phyloP scores from a whole-genome alignment of 2,888 invertebrate species.

The Pocota personata region DNA sequence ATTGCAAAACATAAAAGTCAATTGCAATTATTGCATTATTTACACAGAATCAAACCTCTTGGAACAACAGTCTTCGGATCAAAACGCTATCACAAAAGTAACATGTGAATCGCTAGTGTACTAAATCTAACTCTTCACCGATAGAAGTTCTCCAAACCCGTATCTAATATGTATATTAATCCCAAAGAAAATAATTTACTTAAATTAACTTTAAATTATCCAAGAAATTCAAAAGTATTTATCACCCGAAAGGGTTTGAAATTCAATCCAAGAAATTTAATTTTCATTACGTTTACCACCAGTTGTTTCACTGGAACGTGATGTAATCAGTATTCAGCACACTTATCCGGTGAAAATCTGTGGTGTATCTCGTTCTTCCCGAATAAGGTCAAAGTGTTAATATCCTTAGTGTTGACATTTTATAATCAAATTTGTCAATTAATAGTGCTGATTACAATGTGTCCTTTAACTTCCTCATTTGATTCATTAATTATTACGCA shows the following conservation, averaged over 20 bases:
- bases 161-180: background rate
- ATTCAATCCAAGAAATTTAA: constrained; percentile 6
- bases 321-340: constrained; percentile 32
- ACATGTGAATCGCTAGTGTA: no score
- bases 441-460: constrained; percentile 4
- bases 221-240: constrained; percentile 12
- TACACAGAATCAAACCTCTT: no score
- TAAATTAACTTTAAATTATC: background rate
- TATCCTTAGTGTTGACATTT: background rate
- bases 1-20: no score
- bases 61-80: no score
- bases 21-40: no score
- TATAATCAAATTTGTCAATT: constrained; percentile 27
- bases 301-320: background rate
- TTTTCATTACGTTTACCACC: constrained; percentile 8
- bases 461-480: background rate
- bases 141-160: no score
- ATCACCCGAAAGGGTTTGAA: background rate
- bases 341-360: background rate
- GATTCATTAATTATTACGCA: constrained; percentile 37
- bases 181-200: background rate
- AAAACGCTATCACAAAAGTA: no score
- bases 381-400: background rate
- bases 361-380: background rate
- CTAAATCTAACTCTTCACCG: background rate